Percentiles rank a stretch among this genome's conserved stretches.
Evolutionary conservation across 2,888 invertebrate genomes (phyloP).

Genomic region (Dynastes hyllus): DNA sequence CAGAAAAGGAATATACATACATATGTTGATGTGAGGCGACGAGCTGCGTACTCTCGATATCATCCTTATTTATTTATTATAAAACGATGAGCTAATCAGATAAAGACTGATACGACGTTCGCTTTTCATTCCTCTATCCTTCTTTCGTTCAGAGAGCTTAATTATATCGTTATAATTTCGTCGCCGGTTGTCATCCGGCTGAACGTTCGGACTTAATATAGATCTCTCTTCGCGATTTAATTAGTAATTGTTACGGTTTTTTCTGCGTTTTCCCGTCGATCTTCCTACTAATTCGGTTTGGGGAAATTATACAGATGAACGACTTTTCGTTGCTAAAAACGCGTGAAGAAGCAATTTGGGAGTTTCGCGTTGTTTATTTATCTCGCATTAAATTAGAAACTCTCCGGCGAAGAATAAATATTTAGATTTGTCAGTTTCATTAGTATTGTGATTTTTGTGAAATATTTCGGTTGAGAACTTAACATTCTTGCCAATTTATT

Average conservation of each 20-base stretch:
- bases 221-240: conserved; percentile 40
- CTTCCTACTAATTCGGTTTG: conserved; percentile 33
- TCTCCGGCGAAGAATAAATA: background rate
- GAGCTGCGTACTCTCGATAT: background rate
- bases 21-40: conserved; percentile 18
- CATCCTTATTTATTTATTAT: conserved; percentile 35
- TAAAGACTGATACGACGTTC: conserved; percentile 24
- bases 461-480: too few species aligned
- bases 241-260: conserved; percentile 40
- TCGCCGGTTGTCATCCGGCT: conserved; percentile 28
- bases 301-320: conserved; percentile 29
- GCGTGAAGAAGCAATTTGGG: conserved; percentile 11
- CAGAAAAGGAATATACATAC: background rate
- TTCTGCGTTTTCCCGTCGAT: conserved; percentile 22
- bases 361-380: conserved; percentile 32
- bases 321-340: conserved; percentile 25
- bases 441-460: too few species aligned
- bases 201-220: conserved; percentile 28
- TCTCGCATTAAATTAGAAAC: background rate
- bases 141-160: conserved; percentile 13
- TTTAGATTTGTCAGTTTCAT: background rate
- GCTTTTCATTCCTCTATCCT: conserved; percentile 9
- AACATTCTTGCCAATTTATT: too few species aligned
- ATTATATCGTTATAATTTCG: conserved; percentile 43
- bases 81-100: conserved; percentile 38